Conservation (phyloP, 2,888 invertebrate species). For the Drosophila suboccidentalis region DNA sequence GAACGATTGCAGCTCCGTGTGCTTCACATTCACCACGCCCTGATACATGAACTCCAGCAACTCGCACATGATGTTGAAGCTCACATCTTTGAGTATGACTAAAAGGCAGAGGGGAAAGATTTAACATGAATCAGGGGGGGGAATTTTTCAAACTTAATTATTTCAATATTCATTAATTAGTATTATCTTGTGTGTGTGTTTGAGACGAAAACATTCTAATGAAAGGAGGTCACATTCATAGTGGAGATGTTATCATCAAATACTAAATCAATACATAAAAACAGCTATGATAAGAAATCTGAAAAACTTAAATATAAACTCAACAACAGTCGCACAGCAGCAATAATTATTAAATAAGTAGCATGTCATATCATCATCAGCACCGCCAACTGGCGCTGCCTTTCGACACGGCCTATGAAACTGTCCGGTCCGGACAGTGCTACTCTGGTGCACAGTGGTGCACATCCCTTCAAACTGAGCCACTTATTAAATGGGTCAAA, state of each 20-base stretch:
- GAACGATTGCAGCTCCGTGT: conserved; percentile 85
- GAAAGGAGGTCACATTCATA: conserved; percentile 84
- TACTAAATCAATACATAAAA: conserved; percentile 85
- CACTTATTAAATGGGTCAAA: not conserved
- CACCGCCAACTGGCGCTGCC: conserved; percentile 42
- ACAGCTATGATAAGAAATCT: conserved; percentile 83
- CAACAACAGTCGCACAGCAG: conserved; percentile 58
- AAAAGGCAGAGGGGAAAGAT: not conserved
- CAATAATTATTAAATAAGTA: conserved; percentile 75
- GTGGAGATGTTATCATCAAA: conserved; percentile 84
- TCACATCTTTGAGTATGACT: conserved; percentile 88
- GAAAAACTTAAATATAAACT: conserved; percentile 83
- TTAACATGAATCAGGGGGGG: not conserved
- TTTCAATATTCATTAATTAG: conserved; percentile 23
- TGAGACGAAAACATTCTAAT: conserved; percentile 51
- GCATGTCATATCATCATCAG: conserved; percentile 67
- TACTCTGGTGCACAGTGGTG: conserved; percentile 25
- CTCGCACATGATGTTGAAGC: conserved; percentile 87
- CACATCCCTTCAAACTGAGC: not conserved
- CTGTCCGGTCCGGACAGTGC: conserved; percentile 32
- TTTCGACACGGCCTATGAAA: conserved; percentile 60
- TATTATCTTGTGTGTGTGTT: conserved; percentile 31
- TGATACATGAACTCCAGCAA: conserved; percentile 88
- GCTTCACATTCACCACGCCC: conserved; percentile 87
- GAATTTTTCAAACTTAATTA: not conserved